Conservation (phyloP, 2,888 invertebrate genomes). For the Parochlus steinenii region DNA sequence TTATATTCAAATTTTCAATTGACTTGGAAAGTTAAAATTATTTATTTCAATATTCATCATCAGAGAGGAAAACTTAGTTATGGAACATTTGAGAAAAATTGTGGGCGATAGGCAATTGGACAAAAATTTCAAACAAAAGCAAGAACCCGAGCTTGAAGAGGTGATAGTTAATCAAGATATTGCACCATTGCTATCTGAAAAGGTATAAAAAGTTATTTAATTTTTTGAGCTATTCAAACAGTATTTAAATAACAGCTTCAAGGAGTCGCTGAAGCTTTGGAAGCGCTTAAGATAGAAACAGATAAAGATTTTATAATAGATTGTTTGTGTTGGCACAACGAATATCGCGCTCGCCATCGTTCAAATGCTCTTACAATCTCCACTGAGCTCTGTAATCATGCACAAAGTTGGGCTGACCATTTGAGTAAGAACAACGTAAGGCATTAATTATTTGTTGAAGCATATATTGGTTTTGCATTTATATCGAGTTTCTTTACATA, state of each 20-base stretch:
- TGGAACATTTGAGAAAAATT: constrained; percentile 52
- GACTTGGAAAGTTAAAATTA: too few species aligned
- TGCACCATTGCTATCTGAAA: constrained; percentile 2
- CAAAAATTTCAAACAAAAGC: constrained; percentile 6
- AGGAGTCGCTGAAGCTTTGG: background rate
- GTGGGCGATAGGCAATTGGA: constrained; percentile 25
- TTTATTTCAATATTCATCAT: constrained; percentile 1
- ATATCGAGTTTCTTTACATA: too few species aligned
- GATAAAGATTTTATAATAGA: constrained; percentile 70
- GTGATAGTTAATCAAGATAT: constrained; percentile 6
- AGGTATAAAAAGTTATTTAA: too few species aligned
- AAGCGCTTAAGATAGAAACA: constrained; percentile 28
- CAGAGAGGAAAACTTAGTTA: constrained; percentile 48
- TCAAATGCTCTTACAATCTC: constrained; percentile 58
- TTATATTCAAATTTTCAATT: background rate
- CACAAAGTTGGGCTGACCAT: constrained; percentile 75
- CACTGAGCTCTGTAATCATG: constrained; percentile 59
- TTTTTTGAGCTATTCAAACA: too few species aligned
- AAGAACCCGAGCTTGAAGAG: background rate
- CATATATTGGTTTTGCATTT: background rate
- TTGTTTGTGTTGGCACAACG: constrained; percentile 69
- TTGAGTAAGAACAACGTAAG: too few species aligned
- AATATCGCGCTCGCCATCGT: constrained; percentile 59
- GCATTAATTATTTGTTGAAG: background rate
- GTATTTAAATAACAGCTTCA: background rate